These are phyloP conservation scores for Pasiphila rectangulata DNA, from an alignment of 2,888 invertebrate species.

Conservation along the genomic window DNA sequence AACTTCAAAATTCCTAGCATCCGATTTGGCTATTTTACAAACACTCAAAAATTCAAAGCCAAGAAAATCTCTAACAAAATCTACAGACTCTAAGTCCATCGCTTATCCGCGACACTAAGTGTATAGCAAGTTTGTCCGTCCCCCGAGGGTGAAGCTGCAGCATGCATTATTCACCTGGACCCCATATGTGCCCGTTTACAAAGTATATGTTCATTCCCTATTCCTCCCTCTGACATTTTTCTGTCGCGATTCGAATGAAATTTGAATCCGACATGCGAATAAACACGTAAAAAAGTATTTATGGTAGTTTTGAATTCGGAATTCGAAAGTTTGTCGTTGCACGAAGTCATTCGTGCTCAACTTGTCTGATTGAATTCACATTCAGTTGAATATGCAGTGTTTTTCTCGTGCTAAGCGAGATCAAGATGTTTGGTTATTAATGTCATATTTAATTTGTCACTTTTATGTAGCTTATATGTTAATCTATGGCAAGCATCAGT, in stretches of 20 bases:
- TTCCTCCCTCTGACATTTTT: slow-evolving; percentile 9
- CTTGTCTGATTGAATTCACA: too few relatives aligned
- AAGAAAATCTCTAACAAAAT: slow-evolving; percentile 11
- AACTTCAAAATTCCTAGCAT: too few relatives aligned
- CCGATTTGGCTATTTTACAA: too few relatives aligned
- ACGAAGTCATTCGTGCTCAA: too few relatives aligned
- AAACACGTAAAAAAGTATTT: slow-evolving; percentile 3
- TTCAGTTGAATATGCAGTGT: too few relatives aligned
- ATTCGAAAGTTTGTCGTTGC: too few relatives aligned
- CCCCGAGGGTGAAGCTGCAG: slow-evolving; percentile 27
- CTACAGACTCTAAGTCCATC: slow-evolving; percentile 15
- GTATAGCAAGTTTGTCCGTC: slow-evolving; percentile 29
- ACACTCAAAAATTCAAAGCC: slow-evolving; percentile 22
- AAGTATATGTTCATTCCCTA: slow-evolving; percentile 28
- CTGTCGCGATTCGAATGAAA: slow-evolving; percentile 7
- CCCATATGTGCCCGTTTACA: slow-evolving; percentile 31
- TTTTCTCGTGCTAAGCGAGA: too few relatives aligned
- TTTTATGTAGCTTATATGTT: too few relatives aligned
- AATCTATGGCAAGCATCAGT: too few relatives aligned
- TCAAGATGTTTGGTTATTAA: too few relatives aligned
- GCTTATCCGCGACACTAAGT: slow-evolving; percentile 28
- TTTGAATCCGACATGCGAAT: slow-evolving; percentile 17
- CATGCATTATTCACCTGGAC: slow-evolving; percentile 42
- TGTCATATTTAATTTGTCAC: too few relatives aligned
- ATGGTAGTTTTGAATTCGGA: not conserved